Evolutionary conservation across 2,113 vertebrate species (phyloP), one percentile per base, ranked within the genome.

Genomic region (Corydoras sp.): DNA sequence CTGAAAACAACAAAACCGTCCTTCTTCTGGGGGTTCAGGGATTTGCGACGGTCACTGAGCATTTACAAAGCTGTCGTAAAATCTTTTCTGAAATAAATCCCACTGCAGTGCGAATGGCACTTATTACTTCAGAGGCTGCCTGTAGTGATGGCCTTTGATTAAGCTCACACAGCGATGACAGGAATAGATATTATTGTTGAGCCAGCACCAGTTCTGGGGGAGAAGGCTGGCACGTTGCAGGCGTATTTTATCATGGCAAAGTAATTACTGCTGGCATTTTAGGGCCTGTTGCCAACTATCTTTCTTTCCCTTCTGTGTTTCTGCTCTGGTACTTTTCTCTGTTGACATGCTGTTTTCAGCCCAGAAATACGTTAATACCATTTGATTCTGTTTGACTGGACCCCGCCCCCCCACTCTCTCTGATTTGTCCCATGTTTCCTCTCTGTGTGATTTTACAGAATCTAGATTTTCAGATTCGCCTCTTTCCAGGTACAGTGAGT

Each of bases 401-500:
- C 24, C 48, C 13, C 49, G 24, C 50, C n/a, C 18, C 49, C 68
- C 69, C 24, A 51, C n/a, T 31, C 2, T 43, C 60, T 73, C 15
- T 53, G 32, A 3, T 24, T n/a, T 24, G 65, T 51, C 11, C 58
- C 18, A 43, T 43, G 35, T 43, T 43, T 43, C 48, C 24, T 55
- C 9, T 53, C 53, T 80, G 61, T 86, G 73, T 87, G 80, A 85
- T 85, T 85, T 84, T 24, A 51, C 88, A 90, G 89, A 90, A 90
- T 79, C 80, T 88, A 86, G 88, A 90, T 83, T 90, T 86, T 87
- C 87, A 87, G 86, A 87, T 84, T 64, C 83, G 86, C 55, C 84
- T 89, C 54, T 88, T 90, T 81, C 81, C 87, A 91, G 89, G 88
- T 90, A 91, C 18, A 30, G 65, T 83, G 78, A 86, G 61, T 68